Percentiles rank a stretch among this genome's conserved stretches.
Evolutionary conservation across 2,797 vertebrate species (phyloP).

Genomic region (Centropyge bicolor): DNA sequence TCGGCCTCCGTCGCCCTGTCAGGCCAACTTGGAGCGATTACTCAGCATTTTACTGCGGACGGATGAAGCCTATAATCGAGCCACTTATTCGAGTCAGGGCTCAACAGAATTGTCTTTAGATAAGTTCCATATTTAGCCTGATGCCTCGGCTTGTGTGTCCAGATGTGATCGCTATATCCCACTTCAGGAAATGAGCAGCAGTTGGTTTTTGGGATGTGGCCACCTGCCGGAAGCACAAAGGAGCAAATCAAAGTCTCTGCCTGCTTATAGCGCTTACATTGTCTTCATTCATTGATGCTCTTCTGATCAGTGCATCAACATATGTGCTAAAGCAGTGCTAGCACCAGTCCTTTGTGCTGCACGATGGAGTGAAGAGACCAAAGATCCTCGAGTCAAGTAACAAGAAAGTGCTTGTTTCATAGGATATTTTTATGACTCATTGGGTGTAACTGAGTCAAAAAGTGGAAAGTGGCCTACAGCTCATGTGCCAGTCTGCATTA

Average conservation of each 20-base stretch:
- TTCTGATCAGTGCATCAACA: not conserved
- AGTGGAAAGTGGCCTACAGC: conserved; percentile 56
- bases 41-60: conserved; percentile 34
- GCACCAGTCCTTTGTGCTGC: not conserved
- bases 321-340: no score
- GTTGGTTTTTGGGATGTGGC: conserved; percentile 40
- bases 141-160: conserved; percentile 46
- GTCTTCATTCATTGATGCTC: not conserved
- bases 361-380: not conserved
- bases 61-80: not conserved
- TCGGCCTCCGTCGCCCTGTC: conserved; percentile 1
- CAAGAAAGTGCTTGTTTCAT: conserved; percentile 10
- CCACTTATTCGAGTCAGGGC: conserved; percentile 41
- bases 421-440: conserved; percentile 49
- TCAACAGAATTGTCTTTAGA: conserved; percentile 55
- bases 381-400: conserved; percentile 2
- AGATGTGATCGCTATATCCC: conserved; percentile 58
- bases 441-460: conserved; percentile 51
- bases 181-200: conserved; percentile 71
- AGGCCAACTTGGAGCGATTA: not conserved
- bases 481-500: conserved; percentile 7
- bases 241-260: conserved; percentile 14
- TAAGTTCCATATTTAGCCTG: conserved; percentile 57
- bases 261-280: not conserved
- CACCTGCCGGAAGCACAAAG: conserved; percentile 46